Percentiles rank a stretch among this genome's conserved stretches.
Evolutionary conservation across 2,113 vertebrate species (phyloP).

Genomic region (Mesitornis unicolor): DNA sequence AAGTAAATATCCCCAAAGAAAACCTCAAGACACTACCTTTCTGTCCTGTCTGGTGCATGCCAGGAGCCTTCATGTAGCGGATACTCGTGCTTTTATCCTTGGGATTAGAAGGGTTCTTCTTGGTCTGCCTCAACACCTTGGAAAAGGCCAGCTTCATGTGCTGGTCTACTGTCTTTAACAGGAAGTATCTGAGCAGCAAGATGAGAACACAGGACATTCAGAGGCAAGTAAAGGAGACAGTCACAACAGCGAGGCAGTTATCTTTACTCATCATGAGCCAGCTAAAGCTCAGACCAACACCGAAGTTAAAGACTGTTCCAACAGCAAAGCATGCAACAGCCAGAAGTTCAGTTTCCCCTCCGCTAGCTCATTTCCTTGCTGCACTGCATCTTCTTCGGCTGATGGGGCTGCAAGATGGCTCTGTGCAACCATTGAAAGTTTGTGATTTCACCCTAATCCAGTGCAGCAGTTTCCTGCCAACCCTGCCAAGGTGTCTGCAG

Average conservation of each 20-base stretch:
- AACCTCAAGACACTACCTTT: slow-evolving; percentile 83
- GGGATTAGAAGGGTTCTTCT: slow-evolving; percentile 94
- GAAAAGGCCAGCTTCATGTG: slow-evolving; percentile 98
- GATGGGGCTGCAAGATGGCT: not conserved
- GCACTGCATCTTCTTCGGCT: not conserved
- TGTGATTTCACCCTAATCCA: not conserved
- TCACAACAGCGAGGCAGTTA: not conserved
- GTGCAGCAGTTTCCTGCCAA: not conserved
- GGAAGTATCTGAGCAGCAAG: slow-evolving; percentile 85
- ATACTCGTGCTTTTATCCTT: slow-evolving; percentile 99
- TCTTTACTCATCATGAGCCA: not conserved
- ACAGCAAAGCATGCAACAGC: not conserved
- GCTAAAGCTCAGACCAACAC: not conserved
- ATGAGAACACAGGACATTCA: not conserved
- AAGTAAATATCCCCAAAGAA: not conserved
- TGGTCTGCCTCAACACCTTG: slow-evolving; percentile 95
- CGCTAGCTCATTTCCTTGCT: not conserved
- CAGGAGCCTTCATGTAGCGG: slow-evolving; percentile 91
- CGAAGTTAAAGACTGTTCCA: not conserved
- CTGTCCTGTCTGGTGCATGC: slow-evolving; percentile 87
- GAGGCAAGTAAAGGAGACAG: not conserved
- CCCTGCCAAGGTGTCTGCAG: not conserved
- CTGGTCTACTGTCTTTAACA: slow-evolving; percentile 92
- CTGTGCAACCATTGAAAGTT: not conserved
- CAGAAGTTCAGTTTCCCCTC: not conserved